Evolutionary conservation across 2,113 vertebrate species (phyloP).

Genomic region (Mastomys coucha): DNA sequence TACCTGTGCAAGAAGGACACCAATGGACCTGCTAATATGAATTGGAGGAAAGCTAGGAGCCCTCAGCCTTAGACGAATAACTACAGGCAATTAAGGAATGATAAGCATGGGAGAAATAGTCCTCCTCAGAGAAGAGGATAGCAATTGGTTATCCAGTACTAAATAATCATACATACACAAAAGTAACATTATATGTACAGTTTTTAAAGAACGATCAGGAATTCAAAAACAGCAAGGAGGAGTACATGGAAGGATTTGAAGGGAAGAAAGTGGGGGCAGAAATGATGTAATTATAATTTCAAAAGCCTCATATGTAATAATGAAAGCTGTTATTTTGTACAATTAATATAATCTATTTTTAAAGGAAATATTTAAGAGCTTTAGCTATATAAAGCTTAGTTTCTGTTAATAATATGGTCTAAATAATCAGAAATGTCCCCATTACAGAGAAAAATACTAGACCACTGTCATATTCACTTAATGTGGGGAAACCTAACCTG

Average conservation of each 20-base stretch:
- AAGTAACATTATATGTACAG: neutral
- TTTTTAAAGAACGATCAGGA: neutral
- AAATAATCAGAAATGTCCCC: neutral
- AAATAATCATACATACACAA: neutral
- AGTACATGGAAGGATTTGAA: neutral
- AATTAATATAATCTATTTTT: neutral
- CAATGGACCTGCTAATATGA: too few relatives aligned
- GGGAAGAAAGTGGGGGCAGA: neutral
- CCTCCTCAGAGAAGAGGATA: neutral
- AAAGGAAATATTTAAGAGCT: conserved; percentile 14
- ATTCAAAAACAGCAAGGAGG: neutral
- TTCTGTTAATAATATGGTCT: neutral
- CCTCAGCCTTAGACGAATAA: neutral
- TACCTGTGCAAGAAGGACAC: neutral
- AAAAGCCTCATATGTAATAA: neutral
- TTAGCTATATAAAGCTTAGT: neutral
- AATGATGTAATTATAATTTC: neutral
- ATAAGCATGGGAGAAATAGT: neutral
- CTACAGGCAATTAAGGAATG: neutral
- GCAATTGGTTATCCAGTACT: neutral
- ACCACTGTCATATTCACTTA: conserved; percentile 5
- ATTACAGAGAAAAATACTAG: neutral
- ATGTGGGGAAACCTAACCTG: neutral
- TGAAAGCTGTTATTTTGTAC: neutral
- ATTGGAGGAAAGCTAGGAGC: too few relatives aligned